Evolutionary conservation across 2,113 vertebrate species (phyloP), one percentile per base, ranked within the genome.

Genomic region (Gadus macrocephalus): DNA sequence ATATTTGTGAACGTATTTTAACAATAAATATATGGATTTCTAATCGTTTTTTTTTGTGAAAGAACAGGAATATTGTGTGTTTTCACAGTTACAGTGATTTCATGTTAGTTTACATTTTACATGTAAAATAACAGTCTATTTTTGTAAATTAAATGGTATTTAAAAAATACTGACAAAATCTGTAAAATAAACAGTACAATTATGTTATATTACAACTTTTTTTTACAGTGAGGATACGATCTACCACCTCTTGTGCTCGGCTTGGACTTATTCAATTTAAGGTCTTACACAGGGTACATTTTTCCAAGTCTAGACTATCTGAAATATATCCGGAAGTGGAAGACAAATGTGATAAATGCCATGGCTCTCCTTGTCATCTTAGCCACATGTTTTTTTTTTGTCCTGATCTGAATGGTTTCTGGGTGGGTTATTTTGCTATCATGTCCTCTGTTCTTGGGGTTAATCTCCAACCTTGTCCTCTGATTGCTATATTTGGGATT

Each of bases 291-390:
- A 20, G 20, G 62, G 42, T 63, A 68, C 17, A 59, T 64, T 17
- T 68, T 7, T 12, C 68, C 56, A 64, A 63, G 25, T 58, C 60
- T 3, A 15, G 19, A 56, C 17, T 74, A 0, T 38, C 73, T 27
- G 0, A 5, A 60, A 69, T 75, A n/a, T 69, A 69, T 28, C 62
- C 59, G 63, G 16, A 74, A 5, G 25, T 74, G 8, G 25, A 15
- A 3, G 49, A 74, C 2, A 63, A 7, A 2, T 69, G 28, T 69
- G 67, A 69, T n/a, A 74, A 2, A 74, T 66, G 28, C 15, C 67
- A 58, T 15, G 15, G n/a, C 12, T 65, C 61, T 4, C 61, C 60
- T 2, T 74, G 49, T 16, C 15, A 74, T 15, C 62, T 67, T 5
- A 28, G 35, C n/a, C 28, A 53, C 9, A 68, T 73, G 59, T 73